Evolutionary conservation across 2,797 vertebrate species (phyloP).

Genomic region (Acanthurus leucopareius): DNA sequence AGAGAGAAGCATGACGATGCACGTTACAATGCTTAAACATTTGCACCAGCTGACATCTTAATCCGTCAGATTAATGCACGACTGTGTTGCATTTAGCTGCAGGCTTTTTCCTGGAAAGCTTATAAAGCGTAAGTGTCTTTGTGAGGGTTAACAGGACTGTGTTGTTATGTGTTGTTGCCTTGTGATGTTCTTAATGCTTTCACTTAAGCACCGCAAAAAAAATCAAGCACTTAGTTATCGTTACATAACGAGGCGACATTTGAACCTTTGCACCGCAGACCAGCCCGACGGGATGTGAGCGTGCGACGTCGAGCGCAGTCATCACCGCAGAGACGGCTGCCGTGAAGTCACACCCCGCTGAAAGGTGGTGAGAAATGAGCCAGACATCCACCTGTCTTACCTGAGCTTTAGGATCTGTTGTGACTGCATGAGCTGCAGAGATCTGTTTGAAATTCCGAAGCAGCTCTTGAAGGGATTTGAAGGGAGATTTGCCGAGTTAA

Average conservation of each 20-base stretch:
- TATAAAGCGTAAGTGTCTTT: neutral
- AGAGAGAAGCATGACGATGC: neutral
- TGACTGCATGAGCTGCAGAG: constrained; percentile 1
- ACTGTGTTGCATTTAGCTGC: neutral
- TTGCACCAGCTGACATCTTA: neutral
- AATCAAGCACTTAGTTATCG: neutral
- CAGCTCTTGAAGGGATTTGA: neutral
- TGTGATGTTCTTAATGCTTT: neutral
- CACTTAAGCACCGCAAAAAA: neutral
- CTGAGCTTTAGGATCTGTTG: constrained; percentile 5
- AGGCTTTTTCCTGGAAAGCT: neutral
- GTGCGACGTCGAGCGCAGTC: neutral
- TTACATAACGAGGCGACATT: neutral
- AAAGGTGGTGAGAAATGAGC: constrained; percentile 13
- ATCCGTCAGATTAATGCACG: neutral
- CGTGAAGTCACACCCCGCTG: too few relatives aligned
- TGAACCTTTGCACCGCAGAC: neutral
- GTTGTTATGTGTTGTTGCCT: too few relatives aligned
- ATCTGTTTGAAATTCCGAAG: constrained; percentile 36
- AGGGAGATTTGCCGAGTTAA: constrained; percentile 17
- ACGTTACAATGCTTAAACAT: neutral
- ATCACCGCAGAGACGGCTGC: neutral
- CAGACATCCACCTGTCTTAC: neutral
- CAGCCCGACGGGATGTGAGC: neutral
- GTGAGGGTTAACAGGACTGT: neutral